These are phyloP conservation scores for Papilio elwesi DNA, from an alignment of 2,888 invertebrate genomes.

Conservation along the genomic window DNA sequence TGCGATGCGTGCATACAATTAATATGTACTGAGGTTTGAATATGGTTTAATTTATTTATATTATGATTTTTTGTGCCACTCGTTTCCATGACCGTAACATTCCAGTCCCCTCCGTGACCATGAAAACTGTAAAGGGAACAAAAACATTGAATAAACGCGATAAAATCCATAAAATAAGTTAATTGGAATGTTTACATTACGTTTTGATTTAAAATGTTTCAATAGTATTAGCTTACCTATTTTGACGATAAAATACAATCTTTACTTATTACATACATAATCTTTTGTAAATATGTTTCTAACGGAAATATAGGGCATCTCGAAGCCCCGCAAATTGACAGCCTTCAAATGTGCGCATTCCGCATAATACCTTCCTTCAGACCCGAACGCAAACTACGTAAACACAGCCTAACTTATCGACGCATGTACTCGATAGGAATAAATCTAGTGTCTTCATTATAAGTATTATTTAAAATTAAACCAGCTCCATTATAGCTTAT, in stretches of 20 bases:
- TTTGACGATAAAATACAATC: not conserved
- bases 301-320: constrained; percentile 13
- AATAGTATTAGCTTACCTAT: no score
- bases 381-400: not conserved
- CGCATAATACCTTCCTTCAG: constrained; percentile 8
- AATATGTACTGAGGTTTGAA: constrained; percentile 43
- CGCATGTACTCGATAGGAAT: not conserved
- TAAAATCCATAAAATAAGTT: no score
- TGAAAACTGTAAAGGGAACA: no score
- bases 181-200: constrained; percentile 5
- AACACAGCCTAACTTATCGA: not conserved
- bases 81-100: no score
- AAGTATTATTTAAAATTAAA: not conserved
- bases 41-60: no score
- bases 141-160: no score
- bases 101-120: no score
- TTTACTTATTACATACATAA: not conserved
- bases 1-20: constrained; percentile 55
- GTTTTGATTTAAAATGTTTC: not conserved
- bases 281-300: not conserved
- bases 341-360: constrained; percentile 7
- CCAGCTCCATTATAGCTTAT: not conserved
- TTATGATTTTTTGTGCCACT: no score
- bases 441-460: not conserved
- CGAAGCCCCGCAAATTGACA: constrained; percentile 24